A percentile compares a stretch with the other conserved stretches of the same genome.
phyloP scores from a whole-genome alignment of 2,888 invertebrate species.

The Malacosoma neustria region DNA sequence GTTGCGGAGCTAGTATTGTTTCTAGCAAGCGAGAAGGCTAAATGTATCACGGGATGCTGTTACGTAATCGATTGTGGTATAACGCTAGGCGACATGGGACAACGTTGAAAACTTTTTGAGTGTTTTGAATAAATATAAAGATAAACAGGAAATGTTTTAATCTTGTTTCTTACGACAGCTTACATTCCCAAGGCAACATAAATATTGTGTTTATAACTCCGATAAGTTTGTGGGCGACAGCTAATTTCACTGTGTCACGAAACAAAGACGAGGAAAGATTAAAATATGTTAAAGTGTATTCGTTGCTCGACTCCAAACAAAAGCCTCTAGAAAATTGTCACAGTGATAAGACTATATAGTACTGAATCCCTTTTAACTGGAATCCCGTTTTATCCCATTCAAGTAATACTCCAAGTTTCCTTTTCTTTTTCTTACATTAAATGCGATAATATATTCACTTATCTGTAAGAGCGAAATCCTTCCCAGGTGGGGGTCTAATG shows the following conservation, averaged over 20 bases:
- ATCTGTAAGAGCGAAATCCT: conserved; percentile 50
- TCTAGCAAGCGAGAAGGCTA: conserved; percentile 45
- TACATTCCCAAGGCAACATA: conserved; percentile 3
- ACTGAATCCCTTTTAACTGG: conserved; percentile 28
- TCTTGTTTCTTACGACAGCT: neutral
- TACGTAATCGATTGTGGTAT: conserved; percentile 45
- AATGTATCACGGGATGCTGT: conserved; percentile 41
- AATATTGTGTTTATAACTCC: conserved; percentile 27
- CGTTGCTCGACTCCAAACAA: conserved; percentile 41
- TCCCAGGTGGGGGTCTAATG: conserved; percentile 55
- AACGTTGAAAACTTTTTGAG: conserved; percentile 21
- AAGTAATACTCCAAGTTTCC: conserved; percentile 30
- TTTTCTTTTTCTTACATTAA: conserved; percentile 45
- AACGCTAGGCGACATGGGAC: conserved; percentile 30
- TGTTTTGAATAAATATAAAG: conserved; percentile 8
- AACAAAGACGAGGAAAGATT: conserved; percentile 48
- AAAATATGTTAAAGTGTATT: conserved; percentile 45
- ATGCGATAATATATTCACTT: conserved; percentile 57
- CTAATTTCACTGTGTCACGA: conserved; percentile 34
- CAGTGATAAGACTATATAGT: conserved; percentile 44
- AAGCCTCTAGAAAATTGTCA: conserved; percentile 31
- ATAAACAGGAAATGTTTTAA: conserved; percentile 4
- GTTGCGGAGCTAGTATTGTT: conserved; percentile 44
- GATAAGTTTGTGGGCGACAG: conserved; percentile 41
- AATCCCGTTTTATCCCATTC: conserved; percentile 36